phyloP scores from a whole-genome alignment of 2,797 vertebrate genomes.

The Microctenopoma stevenorrisi region DNA sequence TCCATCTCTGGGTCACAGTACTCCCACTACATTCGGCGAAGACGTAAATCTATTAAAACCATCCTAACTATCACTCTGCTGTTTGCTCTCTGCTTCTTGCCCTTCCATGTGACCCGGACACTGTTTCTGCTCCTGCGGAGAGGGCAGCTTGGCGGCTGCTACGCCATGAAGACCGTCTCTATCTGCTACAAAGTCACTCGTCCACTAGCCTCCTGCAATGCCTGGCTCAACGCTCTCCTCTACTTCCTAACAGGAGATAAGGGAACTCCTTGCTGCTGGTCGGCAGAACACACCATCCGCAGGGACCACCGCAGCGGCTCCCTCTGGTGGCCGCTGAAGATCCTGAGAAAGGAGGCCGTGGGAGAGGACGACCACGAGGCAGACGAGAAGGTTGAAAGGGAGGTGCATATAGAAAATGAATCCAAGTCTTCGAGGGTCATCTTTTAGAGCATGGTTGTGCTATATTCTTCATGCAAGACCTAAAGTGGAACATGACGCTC shows the following conservation, averaged over 20 bases:
- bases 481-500: background rate
- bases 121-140: conserved; percentile 84
- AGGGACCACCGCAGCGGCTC: conserved; percentile 60
- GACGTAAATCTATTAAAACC: conserved; percentile 86
- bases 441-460: conserved; percentile 34
- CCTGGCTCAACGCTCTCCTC: conserved; percentile 87
- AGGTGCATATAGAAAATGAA: conserved; percentile 75
- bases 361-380: conserved; percentile 77
- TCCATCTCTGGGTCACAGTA: conserved; percentile 77
- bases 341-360: conserved; percentile 75
- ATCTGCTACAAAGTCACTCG: conserved; percentile 89
- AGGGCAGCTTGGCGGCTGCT: conserved; percentile 74
- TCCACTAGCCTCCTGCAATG: conserved; percentile 87
- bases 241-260: conserved; percentile 89
- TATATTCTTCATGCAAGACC: background rate
- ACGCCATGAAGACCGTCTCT: conserved; percentile 81
- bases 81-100: conserved; percentile 87
- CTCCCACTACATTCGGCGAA: conserved; percentile 80
- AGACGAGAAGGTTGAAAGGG: conserved; percentile 64
- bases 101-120: conserved; percentile 87
- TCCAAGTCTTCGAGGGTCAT: conserved; percentile 79
- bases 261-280: conserved; percentile 79
- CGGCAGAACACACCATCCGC: conserved; percentile 47
- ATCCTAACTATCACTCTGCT: conserved; percentile 87
- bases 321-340: conserved; percentile 84